Evolutionary conservation across 2,888 invertebrate species (phyloP), one percentile per base, ranked within the genome.

Genomic region (Antitype chi): DNA sequence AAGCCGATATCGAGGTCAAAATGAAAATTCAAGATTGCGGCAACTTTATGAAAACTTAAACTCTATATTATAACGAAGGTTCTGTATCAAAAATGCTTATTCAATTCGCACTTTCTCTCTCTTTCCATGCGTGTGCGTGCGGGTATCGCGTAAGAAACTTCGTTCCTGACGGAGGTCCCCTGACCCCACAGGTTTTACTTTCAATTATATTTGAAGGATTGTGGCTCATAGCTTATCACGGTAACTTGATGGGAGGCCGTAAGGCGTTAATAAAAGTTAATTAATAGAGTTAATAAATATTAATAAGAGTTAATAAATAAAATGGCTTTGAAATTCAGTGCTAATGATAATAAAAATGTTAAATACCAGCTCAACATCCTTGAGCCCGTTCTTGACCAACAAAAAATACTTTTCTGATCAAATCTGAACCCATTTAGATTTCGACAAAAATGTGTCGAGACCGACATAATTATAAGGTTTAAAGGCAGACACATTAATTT

Each of bases 401-500:
- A 74, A 79, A 83, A 59, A 70, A 3, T 49, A 59, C 23, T 82
- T 79, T 62, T 62, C 57, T 68, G 82, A 82, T 80, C 13, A 47
- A 78, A 82, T 78, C 73, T 60, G 47, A 57, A 62, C 62, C 15
- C 23, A 60, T 11, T 80, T 81, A 52, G 23, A 53, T 49, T 71
- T 78, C 13, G 15, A 60, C 49, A 32, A 60, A 82, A 78, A 71
- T 25, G 8, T 71, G 63, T 68, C 66, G 15, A 20, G 11, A 43
- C 13, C 1, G 49, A 11, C 1, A 13, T 63, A 85, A 84, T 81
- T 38, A 74, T 59, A 72, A 74, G 52, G 43, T 67, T 3, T 32
- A 23, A 8, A 28, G 7, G 9, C 53, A 43, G 55, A 67, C 32
- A 70, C 64, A n/a, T 32, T 63, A 60, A 75, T 78, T 20, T 68